A percentile compares a stretch with the other conserved stretches of the same genome.
phyloP scores from a whole-genome alignment of 2,888 invertebrate genomes.

The Aphelenchoides bicaudatus region DNA sequence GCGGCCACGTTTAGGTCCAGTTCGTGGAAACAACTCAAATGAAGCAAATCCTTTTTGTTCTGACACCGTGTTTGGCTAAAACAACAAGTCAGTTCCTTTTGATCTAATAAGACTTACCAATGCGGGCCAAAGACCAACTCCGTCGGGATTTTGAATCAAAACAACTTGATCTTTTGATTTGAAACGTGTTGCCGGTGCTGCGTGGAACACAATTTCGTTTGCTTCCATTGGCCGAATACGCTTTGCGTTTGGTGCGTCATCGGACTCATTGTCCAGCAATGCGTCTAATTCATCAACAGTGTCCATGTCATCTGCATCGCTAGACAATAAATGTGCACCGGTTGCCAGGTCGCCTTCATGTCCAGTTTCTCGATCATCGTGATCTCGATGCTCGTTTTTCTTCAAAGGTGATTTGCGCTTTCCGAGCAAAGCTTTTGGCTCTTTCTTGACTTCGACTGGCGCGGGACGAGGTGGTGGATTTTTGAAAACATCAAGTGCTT shows the following conservation, averaged over 20 bases:
- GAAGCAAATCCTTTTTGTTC: constrained; percentile 6
- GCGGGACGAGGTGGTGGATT: constrained; percentile 1
- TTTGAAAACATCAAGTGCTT: neutral
- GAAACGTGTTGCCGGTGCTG: neutral
- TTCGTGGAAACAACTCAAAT: neutral
- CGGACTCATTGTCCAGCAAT: too few species aligned
- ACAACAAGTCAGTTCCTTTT: too few species aligned
- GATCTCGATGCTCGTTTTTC: neutral
- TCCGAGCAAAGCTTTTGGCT: too few species aligned
- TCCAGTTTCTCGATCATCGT: neutral
- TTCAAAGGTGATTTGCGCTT: neutral
- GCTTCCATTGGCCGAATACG: neutral
- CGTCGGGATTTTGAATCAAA: constrained; percentile 3
- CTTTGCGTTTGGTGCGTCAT: neutral
- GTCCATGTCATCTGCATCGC: neutral
- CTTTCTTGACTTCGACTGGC: neutral
- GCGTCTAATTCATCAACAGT: constrained; percentile 7
- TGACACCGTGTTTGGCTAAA: neutral
- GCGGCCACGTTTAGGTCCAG: neutral
- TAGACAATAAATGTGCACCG: too few species aligned
- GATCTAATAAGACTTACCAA: too few species aligned
- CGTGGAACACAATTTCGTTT: constrained; percentile 5
- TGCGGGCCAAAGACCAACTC: neutral
- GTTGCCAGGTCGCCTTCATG: neutral
- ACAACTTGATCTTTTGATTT: constrained; percentile 4